A percentile compares a stretch with the other conserved stretches of the same genome.
Evolutionary conservation across 1,140 invertebrate species (phyloP).

Genomic region (Drosophila quadrilineata): DNA sequence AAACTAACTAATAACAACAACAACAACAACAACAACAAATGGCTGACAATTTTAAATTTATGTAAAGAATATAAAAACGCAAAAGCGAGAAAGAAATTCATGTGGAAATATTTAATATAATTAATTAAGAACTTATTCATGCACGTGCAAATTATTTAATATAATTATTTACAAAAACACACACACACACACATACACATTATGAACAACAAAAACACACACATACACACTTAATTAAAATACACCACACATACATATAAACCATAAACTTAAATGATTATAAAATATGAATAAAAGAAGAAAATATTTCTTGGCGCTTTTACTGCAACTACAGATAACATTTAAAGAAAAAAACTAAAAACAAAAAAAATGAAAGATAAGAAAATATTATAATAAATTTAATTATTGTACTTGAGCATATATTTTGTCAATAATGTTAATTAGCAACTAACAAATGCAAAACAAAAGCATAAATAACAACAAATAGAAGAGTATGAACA

Average conservation of each 20-base stretch:
- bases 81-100: conserved; percentile 4
- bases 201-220: conserved; percentile 14
- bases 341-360: conserved; percentile 13
- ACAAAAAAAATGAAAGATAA: conserved; percentile 10
- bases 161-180: conserved; percentile 53
- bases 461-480: conserved; percentile 25
- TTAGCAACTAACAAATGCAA: conserved; percentile 49
- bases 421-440: conserved; percentile 80
- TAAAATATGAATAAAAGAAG: no score
- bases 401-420: conserved; percentile 52
- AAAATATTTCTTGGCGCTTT: conserved; percentile 18
- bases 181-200: conserved; percentile 30
- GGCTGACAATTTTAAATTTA: conserved; percentile 79
- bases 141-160: conserved; percentile 71
- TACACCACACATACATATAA: conserved; percentile 2
- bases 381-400: conserved; percentile 16
- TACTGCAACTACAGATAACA: conserved; percentile 19
- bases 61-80: conserved; percentile 41
- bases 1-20: no score
- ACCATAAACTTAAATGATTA: conserved; percentile 10
- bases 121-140: conserved; percentile 72
- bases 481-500: conserved; percentile 28
- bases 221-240: not conserved
- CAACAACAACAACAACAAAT: conserved; percentile 60
- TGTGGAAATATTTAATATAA: no score